Evolutionary conservation across 2,113 vertebrate genomes (phyloP).

Genomic region (Heteronetta atricapilla): DNA sequence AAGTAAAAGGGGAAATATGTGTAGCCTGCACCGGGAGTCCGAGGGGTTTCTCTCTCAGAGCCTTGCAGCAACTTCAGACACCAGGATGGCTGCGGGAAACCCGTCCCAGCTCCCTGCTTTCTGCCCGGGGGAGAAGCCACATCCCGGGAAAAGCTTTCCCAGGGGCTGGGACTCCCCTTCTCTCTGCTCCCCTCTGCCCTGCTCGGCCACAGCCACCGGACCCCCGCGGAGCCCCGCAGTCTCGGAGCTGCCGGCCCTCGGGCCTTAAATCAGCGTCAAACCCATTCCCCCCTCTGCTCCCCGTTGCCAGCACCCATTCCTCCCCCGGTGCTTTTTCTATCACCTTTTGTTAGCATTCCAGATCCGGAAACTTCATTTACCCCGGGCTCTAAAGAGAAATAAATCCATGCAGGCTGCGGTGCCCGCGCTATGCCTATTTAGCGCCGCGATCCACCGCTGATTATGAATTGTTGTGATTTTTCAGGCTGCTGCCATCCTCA

Average conservation of each 20-base stretch:
- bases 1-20: neutral
- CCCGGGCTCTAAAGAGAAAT: constrained; percentile 48
- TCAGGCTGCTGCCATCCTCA: neutral
- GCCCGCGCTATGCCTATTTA: constrained; percentile 9
- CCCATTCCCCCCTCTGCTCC: constrained; percentile 18
- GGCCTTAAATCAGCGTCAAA: constrained; percentile 26
- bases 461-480: constrained; percentile 54
- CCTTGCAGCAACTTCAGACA: neutral
- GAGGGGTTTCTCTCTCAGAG: neutral
- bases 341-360: constrained; percentile 56
- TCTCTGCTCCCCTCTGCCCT: neutral
- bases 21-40: too few relatives aligned
- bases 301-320: constrained; percentile 21
- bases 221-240: neutral
- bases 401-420: constrained; percentile 15
- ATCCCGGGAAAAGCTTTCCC: neutral
- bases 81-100: neutral
- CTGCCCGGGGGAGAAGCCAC: neutral
- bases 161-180: neutral
- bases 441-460: neutral
- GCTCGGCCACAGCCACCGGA: constrained; percentile 28
- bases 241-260: neutral
- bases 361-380: constrained; percentile 49
- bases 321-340: constrained; percentile 38
- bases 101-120: neutral